Conservation (phyloP, 2,797 vertebrate genomes). For the Manis crassicaudata region DNA sequence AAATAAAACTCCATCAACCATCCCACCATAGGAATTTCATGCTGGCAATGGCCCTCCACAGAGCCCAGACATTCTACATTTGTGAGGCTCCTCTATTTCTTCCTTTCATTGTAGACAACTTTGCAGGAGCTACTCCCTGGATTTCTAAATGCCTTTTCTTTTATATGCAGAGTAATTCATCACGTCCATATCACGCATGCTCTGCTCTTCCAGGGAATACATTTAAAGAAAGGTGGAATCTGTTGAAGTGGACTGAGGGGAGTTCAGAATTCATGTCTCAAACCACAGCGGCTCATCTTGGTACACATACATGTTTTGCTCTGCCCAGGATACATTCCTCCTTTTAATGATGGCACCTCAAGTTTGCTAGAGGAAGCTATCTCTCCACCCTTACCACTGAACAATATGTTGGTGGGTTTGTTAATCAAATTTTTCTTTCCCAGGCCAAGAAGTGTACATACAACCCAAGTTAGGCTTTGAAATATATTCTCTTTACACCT, state of each 20-base stretch:
- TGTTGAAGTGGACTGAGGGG: background rate
- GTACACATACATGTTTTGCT: background rate
- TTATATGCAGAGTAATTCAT: background rate
- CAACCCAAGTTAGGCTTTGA: background rate
- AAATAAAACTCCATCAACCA: background rate
- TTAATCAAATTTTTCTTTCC: background rate
- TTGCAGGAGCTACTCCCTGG: background rate
- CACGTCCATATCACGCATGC: too few species aligned
- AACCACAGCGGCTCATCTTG: background rate
- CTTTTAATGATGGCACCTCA: background rate
- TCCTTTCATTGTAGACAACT: background rate
- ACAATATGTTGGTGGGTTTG: background rate
- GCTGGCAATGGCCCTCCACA: fast-evolving
- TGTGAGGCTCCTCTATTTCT: background rate
- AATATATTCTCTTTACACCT: background rate
- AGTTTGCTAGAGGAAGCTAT: background rate
- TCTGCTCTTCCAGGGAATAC: background rate
- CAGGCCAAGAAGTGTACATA: background rate
- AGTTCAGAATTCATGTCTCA: background rate
- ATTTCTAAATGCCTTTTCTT: background rate
- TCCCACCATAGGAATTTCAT: background rate
- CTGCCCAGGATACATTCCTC: background rate
- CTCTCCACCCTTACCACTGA: fast-evolving
- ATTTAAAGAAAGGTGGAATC: background rate
- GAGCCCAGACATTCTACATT: background rate